A percentile compares a stretch with the other conserved stretches of the same genome.
These are phyloP conservation scores for Neodiprion pinetum DNA, from an alignment of 1,140 invertebrate species.

Conservation along the genomic window DNA sequence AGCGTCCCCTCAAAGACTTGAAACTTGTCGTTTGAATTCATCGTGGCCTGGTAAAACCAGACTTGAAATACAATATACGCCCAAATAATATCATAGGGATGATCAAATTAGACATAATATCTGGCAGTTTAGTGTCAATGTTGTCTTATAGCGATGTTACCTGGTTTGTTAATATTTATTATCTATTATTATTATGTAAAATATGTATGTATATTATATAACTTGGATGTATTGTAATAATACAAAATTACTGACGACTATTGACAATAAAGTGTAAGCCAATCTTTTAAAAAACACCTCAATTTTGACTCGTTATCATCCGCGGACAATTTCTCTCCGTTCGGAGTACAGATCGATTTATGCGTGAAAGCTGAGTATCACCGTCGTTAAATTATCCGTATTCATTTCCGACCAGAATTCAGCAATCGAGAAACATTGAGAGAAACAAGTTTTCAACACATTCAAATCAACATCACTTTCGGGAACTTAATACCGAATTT, in stretches of 20 bases:
- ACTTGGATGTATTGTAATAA: slow-evolving; percentile 56
- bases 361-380: no score
- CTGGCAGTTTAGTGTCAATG: slow-evolving; percentile 35
- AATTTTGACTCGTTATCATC: neutral
- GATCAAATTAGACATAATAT: neutral
- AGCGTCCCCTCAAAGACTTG: no score
- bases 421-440: neutral
- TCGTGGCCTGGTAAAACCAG: neutral
- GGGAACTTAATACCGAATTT: neutral
- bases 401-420: neutral
- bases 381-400: no score
- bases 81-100: no score
- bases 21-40: neutral
- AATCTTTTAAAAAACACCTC: slow-evolving; percentile 50
- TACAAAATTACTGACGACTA: slow-evolving; percentile 51
- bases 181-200: slow-evolving; percentile 56
- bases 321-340: neutral
- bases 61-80: neutral
- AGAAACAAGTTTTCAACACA: neutral
- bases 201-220: slow-evolving; percentile 61
- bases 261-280: slow-evolving; percentile 60
- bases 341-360: neutral
- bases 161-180: slow-evolving; percentile 59
- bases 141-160: slow-evolving; percentile 54
- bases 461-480: neutral